Conservation (phyloP, 2,888 invertebrate genomes). For the Drosophila ezoana region DNA sequence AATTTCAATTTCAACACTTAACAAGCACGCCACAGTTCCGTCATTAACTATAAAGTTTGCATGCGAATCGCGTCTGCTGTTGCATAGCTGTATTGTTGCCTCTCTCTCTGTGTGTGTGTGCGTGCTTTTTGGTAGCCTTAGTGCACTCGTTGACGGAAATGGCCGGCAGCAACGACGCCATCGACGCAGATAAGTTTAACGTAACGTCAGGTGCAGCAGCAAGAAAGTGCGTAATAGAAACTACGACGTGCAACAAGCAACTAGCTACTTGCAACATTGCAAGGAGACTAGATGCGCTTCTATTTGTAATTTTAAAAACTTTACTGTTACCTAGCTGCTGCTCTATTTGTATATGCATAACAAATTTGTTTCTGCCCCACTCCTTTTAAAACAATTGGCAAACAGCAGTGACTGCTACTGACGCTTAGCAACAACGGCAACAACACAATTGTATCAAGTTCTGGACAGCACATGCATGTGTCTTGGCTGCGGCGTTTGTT, state of each 20-base stretch:
- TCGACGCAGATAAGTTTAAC: conserved; percentile 65
- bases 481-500: neutral
- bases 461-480: conserved; percentile 11
- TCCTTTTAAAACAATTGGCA: no score
- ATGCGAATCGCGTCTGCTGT: no score
- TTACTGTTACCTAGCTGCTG: no score
- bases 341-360: conserved; percentile 31
- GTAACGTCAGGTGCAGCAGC: conserved; percentile 67
- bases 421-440: neutral
- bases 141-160: conserved; percentile 62
- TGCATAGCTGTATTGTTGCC: conserved; percentile 14
- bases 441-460: conserved; percentile 34
- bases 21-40: no score
- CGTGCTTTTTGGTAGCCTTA: conserved; percentile 42
- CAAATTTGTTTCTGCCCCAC: conserved; percentile 46
- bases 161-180: conserved; percentile 56
- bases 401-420: no score
- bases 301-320: no score
- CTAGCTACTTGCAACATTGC: conserved; percentile 2
- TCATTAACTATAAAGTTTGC: no score
- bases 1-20: no score
- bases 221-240: conserved; percentile 4
- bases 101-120: conserved; percentile 10
- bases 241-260: neutral
- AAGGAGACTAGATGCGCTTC: neutral